These are phyloP conservation scores for Euthynnus affinis DNA, from an alignment of 2,797 vertebrate species.

Conservation along the genomic window DNA sequence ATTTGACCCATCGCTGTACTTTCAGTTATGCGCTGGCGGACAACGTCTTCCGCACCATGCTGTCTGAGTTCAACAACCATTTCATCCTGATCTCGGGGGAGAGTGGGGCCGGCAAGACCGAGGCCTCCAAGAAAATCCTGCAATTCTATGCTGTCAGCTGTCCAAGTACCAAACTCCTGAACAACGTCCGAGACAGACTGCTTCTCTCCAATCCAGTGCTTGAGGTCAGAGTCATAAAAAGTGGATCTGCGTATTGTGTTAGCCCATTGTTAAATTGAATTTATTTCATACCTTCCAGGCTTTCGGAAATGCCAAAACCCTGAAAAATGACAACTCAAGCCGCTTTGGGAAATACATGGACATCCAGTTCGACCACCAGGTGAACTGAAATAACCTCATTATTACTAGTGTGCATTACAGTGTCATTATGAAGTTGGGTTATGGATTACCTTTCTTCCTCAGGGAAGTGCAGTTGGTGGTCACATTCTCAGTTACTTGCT, in stretches of 20 bases:
- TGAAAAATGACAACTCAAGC: conserved; percentile 96
- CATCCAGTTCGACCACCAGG: conserved; percentile 97
- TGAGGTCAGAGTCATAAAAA: conserved; percentile 85
- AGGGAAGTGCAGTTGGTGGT: conserved; percentile 95
- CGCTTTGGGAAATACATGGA: conserved; percentile 99
- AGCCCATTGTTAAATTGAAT: neutral
- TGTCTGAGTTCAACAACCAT: conserved; percentile 93
- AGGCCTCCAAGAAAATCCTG: conserved; percentile 96
- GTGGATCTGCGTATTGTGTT: too few species aligned
- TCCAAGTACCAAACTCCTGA: conserved; percentile 91
- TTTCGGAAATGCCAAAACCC: conserved; percentile 96
- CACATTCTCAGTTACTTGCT: conserved; percentile 96
- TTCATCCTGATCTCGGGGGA: conserved; percentile 98
- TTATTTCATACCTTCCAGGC: conserved; percentile 82
- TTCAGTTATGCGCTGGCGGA: conserved; percentile 95
- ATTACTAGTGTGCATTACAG: neutral
- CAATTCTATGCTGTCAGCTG: conserved; percentile 96
- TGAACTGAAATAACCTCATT: conserved; percentile 60
- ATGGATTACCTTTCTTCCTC: conserved; percentile 14
- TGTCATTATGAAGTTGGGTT: neutral
- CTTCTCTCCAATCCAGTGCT: conserved; percentile 95
- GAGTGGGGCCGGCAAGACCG: conserved; percentile 95
- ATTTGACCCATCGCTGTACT: conserved; percentile 4
- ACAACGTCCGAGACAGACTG: conserved; percentile 90
- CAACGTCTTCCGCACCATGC: conserved; percentile 96